Conservation (phyloP, 2,888 invertebrate genomes). For the Diarsia brunnea region DNA sequence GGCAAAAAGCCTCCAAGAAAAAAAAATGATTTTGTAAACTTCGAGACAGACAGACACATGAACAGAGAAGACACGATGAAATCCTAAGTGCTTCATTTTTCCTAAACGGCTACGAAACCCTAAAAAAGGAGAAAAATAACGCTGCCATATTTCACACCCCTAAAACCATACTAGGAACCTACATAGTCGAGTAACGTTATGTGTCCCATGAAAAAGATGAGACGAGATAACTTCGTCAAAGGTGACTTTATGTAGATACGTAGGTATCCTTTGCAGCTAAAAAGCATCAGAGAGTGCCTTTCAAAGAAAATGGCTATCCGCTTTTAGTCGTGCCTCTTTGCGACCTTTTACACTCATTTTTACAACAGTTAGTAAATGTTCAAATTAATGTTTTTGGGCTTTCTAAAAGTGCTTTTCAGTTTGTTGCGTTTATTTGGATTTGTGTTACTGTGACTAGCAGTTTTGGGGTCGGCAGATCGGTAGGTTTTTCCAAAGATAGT, state of each 20-base stretch:
- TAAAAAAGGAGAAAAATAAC: slow-evolving; percentile 56
- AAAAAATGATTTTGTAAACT: background rate
- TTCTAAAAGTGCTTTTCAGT: slow-evolving; percentile 41
- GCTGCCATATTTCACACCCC: slow-evolving; percentile 63
- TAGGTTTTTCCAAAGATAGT: background rate
- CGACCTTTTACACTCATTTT: slow-evolving; percentile 71
- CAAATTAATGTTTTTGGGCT: slow-evolving; percentile 58
- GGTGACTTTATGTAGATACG: slow-evolving; percentile 77
- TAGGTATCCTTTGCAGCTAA: slow-evolving; percentile 71
- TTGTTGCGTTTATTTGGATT: slow-evolving; percentile 10
- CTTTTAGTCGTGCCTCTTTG: slow-evolving; percentile 67
- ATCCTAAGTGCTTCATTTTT: background rate
- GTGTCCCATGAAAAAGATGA: slow-evolving; percentile 78
- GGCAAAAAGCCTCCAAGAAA: background rate
- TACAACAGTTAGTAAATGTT: slow-evolving; percentile 60
- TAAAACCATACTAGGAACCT: slow-evolving; percentile 46
- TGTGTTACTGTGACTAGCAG: background rate
- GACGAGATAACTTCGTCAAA: slow-evolving; percentile 80
- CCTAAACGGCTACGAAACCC: background rate
- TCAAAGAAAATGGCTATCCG: slow-evolving; percentile 74
- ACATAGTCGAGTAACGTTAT: slow-evolving; percentile 50
- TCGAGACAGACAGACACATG: background rate
- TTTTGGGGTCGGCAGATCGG: background rate
- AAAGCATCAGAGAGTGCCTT: slow-evolving; percentile 73
- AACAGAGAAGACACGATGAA: background rate